Evolutionary conservation across 2,888 invertebrate genomes (phyloP), one percentile per base, ranked within the genome.

Genomic region (Leptinotarsa peninsularis): DNA sequence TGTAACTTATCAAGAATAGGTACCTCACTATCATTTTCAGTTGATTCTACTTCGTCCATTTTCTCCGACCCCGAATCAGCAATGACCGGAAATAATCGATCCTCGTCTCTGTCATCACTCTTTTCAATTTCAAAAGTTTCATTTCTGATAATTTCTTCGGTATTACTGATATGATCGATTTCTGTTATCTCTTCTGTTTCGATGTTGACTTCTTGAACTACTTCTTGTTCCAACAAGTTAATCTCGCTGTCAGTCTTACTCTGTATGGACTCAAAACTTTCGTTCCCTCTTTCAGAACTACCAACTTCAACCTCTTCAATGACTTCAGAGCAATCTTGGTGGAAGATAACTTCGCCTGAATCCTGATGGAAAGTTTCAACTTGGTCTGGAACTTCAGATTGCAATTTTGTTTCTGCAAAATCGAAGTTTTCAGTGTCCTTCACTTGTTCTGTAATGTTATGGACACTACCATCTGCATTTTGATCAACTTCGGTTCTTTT

Each of bases 201-300:
- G 1, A 63, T 43, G 18, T 33, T 63, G 0, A 63, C 43, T 63
- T 63, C 63, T 43, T 63, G 63, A 17, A 63, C n/a, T 18, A 63
- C 63, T 63, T 63, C 63, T 43, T 63, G 63, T 63, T 63, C 63
- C 3, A 63, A 18, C 17, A 43, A 18, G n/a, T 63, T 43, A 17
- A 63, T n/a, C 18, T 43, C 43, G 2, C 15, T 63, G 1, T 43
- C n/a, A n/a, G 43, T 33, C n/a, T 63, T 63, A 13, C n/a, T 63
- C 33, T 63, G 63, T 0, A 63, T 4, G 2, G n/a, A 33, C 17
- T 63, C 63, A n/a, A 63, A 63, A 63, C 63, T 63, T 17, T 63
- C 63, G 18, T 63, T 63, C 3, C 5, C 63, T 33, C 17, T 63
- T 17, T 63, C 63, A n/a, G 14, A n/a, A n/a, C 43, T 13, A 63